Evolutionary conservation across 2,888 invertebrate genomes (phyloP).

Genomic region (Nemurella pictetii): DNA sequence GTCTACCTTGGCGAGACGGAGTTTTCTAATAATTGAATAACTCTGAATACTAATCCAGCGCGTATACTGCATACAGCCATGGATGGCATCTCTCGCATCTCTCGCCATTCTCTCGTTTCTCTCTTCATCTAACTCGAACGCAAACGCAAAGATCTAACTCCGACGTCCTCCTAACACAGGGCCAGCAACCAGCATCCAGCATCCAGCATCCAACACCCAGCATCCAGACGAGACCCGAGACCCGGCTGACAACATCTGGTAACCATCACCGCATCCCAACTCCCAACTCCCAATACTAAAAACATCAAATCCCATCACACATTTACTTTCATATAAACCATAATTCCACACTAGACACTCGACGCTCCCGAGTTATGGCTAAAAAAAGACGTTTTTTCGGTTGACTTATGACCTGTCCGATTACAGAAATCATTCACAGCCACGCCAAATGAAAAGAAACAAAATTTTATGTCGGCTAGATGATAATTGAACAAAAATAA

Average conservation of each 20-base stretch:
- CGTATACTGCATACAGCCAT: too few species aligned
- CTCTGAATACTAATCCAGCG: not conserved
- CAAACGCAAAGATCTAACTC: too few species aligned
- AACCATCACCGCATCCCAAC: slow-evolving; percentile 5
- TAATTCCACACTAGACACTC: not conserved
- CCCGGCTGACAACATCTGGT: not conserved
- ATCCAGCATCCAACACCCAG: not conserved
- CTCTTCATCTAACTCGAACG: not conserved
- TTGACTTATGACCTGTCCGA: not conserved
- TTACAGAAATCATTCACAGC: not conserved
- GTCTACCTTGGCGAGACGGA: not conserved
- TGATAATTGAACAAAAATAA: too few species aligned
- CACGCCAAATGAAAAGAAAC: too few species aligned
- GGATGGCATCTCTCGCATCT: too few species aligned
- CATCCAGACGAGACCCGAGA: too few species aligned
- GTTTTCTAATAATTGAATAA: not conserved
- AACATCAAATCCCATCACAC: not conserved
- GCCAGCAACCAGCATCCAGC: not conserved
- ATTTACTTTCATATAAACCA: not conserved
- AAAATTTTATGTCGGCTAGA: too few species aligned
- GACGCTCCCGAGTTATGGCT: not conserved
- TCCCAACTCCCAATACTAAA: not conserved
- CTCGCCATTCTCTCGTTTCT: not conserved
- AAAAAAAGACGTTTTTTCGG: not conserved
- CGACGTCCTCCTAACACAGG: too few species aligned